phyloP scores from a whole-genome alignment of 2,888 invertebrate species.

The Eilema griseolum region DNA sequence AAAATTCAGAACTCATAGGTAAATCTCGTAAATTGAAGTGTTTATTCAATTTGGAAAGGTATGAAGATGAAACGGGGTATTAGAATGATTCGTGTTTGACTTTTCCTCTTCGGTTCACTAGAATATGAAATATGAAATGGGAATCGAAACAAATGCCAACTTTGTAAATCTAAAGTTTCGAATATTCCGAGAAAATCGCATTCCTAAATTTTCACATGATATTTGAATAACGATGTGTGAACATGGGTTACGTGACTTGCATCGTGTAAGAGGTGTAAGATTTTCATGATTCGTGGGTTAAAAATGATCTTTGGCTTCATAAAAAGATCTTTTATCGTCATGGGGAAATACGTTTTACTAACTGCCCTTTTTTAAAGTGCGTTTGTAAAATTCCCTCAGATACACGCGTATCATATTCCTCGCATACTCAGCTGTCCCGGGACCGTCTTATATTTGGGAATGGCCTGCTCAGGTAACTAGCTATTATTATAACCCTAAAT shows the following conservation, averaged over 20 bases:
- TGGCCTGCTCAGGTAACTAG: background rate
- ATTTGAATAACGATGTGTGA: conserved; percentile 10
- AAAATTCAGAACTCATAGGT: conserved; percentile 23
- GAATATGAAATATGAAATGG: conserved; percentile 41
- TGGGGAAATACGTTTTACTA: background rate
- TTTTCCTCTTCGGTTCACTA: conserved; percentile 58
- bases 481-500: background rate
- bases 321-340: background rate
- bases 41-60: conserved; percentile 30
- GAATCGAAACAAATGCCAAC: conserved; percentile 46
- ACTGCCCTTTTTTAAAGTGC: background rate
- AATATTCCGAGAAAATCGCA: conserved; percentile 49
- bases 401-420: too few species aligned
- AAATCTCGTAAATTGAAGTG: conserved; percentile 39
- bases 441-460: too few species aligned
- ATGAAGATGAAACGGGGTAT: conserved; percentile 26
- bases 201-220: conserved; percentile 23
- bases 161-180: conserved; percentile 33
- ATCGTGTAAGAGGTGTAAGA: background rate
- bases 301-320: background rate
- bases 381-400: too few species aligned
- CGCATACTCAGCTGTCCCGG: too few species aligned
- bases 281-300: background rate
- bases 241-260: conserved; percentile 20
- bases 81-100: conserved; percentile 41